A percentile compares a stretch with the other conserved stretches of the same genome.
Conservation (phyloP, 2,888 invertebrate genomes). For the Drosophila atripex region DNA sequence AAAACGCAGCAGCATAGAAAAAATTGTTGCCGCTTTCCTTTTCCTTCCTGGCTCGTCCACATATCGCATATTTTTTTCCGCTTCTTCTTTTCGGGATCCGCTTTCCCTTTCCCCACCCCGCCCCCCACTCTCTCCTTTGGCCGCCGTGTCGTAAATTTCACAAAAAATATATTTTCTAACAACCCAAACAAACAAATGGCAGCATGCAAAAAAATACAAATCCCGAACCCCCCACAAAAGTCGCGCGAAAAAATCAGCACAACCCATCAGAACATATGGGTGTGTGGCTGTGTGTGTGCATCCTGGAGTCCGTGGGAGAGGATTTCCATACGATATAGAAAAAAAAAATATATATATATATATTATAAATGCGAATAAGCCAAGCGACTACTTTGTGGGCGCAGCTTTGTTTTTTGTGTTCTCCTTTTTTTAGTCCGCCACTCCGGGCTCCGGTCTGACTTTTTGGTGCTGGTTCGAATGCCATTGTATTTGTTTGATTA, state of each 20-base stretch:
- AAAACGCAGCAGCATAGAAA: slow-evolving; percentile 62
- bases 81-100: slow-evolving; percentile 40
- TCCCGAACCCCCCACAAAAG: slow-evolving; percentile 70
- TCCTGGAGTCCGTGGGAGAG: slow-evolving; percentile 37
- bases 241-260: slow-evolving; percentile 68
- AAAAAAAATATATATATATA: slow-evolving; percentile 63
- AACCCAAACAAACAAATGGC: slow-evolving; percentile 77
- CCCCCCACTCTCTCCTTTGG: slow-evolving; percentile 21
- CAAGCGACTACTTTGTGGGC: slow-evolving; percentile 50
- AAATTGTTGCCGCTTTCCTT: slow-evolving; percentile 77
- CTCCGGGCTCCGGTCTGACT: slow-evolving; percentile 8
- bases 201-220: slow-evolving; percentile 56
- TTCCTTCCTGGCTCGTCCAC: slow-evolving; percentile 66
- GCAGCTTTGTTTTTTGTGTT: slow-evolving; percentile 3
- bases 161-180: slow-evolving; percentile 80
- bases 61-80: slow-evolving; percentile 63
- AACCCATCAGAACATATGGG: slow-evolving; percentile 25
- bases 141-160: slow-evolving; percentile 54
- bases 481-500: slow-evolving; percentile 61
- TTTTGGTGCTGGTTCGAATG: slow-evolving; percentile 20
- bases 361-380: slow-evolving; percentile 63
- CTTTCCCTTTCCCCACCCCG: slow-evolving; percentile 17
- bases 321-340: slow-evolving; percentile 58
- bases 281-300: slow-evolving; percentile 28
- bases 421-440: slow-evolving; percentile 7